Evolutionary conservation across 2,888 invertebrate genomes (phyloP).

Genomic region (Candidula unifasciata): DNA sequence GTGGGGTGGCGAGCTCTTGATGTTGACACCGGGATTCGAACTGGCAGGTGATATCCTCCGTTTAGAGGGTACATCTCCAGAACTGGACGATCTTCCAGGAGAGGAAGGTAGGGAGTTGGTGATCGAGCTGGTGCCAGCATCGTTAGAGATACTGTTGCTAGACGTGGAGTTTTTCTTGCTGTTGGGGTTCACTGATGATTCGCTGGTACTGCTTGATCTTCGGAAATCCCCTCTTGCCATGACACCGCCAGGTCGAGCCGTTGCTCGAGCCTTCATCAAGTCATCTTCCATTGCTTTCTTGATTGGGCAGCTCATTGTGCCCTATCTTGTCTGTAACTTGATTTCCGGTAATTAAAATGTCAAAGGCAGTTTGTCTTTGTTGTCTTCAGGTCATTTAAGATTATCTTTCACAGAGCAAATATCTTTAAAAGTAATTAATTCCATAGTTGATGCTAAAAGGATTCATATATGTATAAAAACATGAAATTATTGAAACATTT

Average conservation of each 20-base stretch:
- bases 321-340: background rate
- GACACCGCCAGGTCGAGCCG: no score
- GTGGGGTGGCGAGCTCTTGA: conserved; percentile 42
- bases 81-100: background rate
- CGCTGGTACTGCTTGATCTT: conserved; percentile 6
- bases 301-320: conserved; percentile 43
- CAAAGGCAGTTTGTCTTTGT: background rate
- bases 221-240: background rate
- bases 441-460: no score
- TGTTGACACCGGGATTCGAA: background rate
- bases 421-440: no score
- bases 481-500: no score
- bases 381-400: background rate
- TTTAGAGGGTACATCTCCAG: conserved; percentile 12
- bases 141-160: background rate
- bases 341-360: background rate
- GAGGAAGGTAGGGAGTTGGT: background rate
- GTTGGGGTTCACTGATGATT: background rate
- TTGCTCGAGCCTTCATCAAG: conserved; percentile 2
- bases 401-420: background rate
- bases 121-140: background rate
- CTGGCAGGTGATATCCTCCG: conserved; percentile 30
- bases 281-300: conserved; percentile 46
- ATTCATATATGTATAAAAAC: no score
- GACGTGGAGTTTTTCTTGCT: background rate